Percentiles rank a stretch among this genome's conserved stretches.
phyloP scores from a whole-genome alignment of 2,888 invertebrate species.

The Parascotia fuliginaria region DNA sequence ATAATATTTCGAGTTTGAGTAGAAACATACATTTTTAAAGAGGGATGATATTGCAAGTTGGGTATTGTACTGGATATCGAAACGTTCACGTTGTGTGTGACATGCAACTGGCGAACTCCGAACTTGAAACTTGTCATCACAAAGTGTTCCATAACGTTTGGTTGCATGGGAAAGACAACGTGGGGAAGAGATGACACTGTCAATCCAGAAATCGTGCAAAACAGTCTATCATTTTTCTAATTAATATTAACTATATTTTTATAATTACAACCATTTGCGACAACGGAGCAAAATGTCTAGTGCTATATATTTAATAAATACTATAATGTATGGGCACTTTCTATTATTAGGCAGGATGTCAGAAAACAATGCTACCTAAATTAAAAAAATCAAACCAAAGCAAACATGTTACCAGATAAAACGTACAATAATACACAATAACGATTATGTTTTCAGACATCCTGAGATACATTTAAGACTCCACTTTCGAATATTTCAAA shows the following conservation, averaged over 20 bases:
- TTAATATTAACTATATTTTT: conserved; percentile 75
- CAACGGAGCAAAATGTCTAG: conserved; percentile 81
- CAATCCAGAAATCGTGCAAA: conserved; percentile 77
- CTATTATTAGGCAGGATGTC: conserved; percentile 65
- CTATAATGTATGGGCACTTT: conserved; percentile 72
- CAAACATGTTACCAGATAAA: conserved; percentile 29
- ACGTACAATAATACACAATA: conserved; percentile 19
- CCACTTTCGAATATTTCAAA: conserved; percentile 59
- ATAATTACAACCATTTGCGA: conserved; percentile 84
- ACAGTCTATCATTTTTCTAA: conserved; percentile 83
- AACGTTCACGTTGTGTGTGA: conserved; percentile 49
- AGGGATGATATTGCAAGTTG: conserved; percentile 63
- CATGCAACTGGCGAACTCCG: conserved; percentile 50
- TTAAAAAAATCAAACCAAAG: conserved; percentile 21
- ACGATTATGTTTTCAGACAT: conserved; percentile 60
- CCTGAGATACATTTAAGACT: conserved; percentile 59
- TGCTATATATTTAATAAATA: conserved; percentile 72
- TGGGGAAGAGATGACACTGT: conserved; percentile 51
- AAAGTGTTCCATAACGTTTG: conserved; percentile 59
- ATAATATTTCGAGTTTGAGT: conserved; percentile 79
- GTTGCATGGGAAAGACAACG: conserved; percentile 58
- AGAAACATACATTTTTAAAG: conserved; percentile 66
- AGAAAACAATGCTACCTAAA: conserved; percentile 51
- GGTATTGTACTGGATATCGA: conserved; percentile 55
- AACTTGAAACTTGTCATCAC: conserved; percentile 69